These are phyloP conservation scores for Zaprionus nigranus DNA, from an alignment of 1,140 invertebrate species.

Conservation along the genomic window DNA sequence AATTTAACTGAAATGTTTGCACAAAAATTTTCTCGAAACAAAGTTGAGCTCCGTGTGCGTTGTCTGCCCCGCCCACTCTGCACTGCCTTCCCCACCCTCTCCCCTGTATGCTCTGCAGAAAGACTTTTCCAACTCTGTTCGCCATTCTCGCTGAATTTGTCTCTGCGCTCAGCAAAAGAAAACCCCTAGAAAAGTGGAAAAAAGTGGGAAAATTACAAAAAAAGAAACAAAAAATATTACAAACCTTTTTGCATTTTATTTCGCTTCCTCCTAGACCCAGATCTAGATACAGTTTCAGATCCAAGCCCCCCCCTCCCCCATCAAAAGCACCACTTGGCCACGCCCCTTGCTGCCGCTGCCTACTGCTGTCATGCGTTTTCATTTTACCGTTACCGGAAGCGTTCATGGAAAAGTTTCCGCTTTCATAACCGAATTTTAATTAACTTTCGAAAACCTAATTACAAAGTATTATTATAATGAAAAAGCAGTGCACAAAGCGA, in stretches of 20 bases:
- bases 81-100: neutral
- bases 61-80: conserved; percentile 27
- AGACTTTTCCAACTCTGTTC: conserved; percentile 22
- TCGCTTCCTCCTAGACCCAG: conserved; percentile 56
- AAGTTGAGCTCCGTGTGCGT: conserved; percentile 59
- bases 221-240: neutral
- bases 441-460: conserved; percentile 85
- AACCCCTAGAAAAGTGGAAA: neutral
- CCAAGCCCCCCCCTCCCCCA: neutral
- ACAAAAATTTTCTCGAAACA: conserved; percentile 84
- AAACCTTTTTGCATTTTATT: conserved; percentile 38
- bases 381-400: conserved; percentile 80
- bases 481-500: conserved; percentile 82
- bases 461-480: conserved; percentile 85
- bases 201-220: conserved; percentile 44
- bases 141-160: conserved; percentile 22
- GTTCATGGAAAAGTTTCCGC: conserved; percentile 84
- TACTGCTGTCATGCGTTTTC: conserved; percentile 58
- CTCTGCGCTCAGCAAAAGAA: conserved; percentile 34
- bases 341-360: conserved; percentile 20
- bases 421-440: conserved; percentile 85
- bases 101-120: neutral
- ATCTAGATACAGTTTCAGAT: conserved; percentile 22
- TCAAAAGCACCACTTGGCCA: neutral
- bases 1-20: conserved; percentile 84